Evolutionary conservation across 2,888 invertebrate genomes (phyloP).

Genomic region (Drosophila quinaria): DNA sequence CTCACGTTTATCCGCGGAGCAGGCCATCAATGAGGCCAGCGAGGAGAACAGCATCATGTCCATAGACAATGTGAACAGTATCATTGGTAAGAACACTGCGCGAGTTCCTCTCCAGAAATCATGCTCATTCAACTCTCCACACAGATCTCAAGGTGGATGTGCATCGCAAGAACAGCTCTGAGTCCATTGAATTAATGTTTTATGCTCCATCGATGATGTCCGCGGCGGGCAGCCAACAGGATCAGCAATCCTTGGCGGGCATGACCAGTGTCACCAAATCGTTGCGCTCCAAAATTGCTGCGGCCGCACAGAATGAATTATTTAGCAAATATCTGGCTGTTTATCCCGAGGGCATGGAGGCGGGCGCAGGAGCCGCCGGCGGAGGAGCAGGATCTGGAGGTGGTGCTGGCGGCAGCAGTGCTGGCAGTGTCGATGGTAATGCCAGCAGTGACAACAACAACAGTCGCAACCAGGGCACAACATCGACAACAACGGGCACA

Average conservation of each 20-base stretch:
- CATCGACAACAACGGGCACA: conserved; percentile 13
- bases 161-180: conserved; percentile 95
- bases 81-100: conserved; percentile 87
- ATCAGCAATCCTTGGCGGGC: conserved; percentile 81
- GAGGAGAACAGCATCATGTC: conserved; percentile 86
- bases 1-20: conserved; percentile 89
- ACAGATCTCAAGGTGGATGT: conserved; percentile 96
- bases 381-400: not conserved
- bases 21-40: conserved; percentile 86
- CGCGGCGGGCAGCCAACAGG: conserved; percentile 79
- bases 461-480: conserved; percentile 7
- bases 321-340: conserved; percentile 83
- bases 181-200: conserved; percentile 92
- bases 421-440: conserved; percentile 47
- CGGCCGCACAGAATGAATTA: conserved; percentile 54
- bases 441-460: conserved; percentile 28
- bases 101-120: not conserved
- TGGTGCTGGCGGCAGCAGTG: conserved; percentile 37
- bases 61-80: conserved; percentile 88
- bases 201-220: conserved; percentile 85
- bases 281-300: conserved; percentile 62
- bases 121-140: not conserved
- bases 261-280: conserved; percentile 79
- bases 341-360: conserved; percentile 76
- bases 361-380: conserved; percentile 4